These are phyloP conservation scores for Perca flavescens DNA, from an alignment of 2,113 vertebrate genomes.

Conservation along the genomic window DNA sequence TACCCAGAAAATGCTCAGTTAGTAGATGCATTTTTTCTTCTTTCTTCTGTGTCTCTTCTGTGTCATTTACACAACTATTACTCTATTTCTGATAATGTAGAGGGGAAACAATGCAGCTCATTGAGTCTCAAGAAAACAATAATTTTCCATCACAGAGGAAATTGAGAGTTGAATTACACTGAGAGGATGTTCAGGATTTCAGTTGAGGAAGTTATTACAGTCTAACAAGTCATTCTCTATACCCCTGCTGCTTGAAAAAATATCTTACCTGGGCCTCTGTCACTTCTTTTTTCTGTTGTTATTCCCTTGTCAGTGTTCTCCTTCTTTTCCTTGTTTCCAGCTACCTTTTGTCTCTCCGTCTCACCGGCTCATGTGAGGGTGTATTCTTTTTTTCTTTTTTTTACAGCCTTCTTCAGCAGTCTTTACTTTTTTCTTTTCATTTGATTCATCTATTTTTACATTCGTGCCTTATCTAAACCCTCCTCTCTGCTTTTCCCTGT, in stretches of 20 bases:
- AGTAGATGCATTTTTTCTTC: constrained; percentile 18
- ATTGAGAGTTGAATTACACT: constrained; percentile 56
- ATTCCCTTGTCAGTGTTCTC: constrained; percentile 37
- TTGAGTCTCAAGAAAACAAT: constrained; percentile 54
- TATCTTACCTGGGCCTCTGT: constrained; percentile 66
- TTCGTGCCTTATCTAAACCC: constrained; percentile 47
- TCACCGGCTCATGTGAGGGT: constrained; percentile 37
- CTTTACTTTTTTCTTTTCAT: constrained; percentile 49
- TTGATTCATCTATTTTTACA: constrained; percentile 55
- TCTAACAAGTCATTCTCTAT: constrained; percentile 47
- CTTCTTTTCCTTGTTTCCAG: constrained; percentile 39
- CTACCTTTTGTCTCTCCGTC: constrained; percentile 37
- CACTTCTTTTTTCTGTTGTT: constrained; percentile 37
- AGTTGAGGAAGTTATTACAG: constrained; percentile 62
- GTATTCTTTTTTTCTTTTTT: constrained; percentile 51
- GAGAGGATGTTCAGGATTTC: constrained; percentile 48
- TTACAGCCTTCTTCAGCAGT: constrained; percentile 28
- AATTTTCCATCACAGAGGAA: constrained; percentile 59
- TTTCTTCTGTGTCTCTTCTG: constrained; percentile 1
- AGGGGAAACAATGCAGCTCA: constrained; percentile 51
- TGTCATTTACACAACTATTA: constrained; percentile 38
- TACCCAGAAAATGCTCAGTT: neutral
- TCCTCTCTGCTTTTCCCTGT: constrained; percentile 15
- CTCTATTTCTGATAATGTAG: constrained; percentile 37
- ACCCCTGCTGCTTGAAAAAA: constrained; percentile 26